Evolutionary conservation across 2,888 invertebrate genomes (phyloP).

Genomic region (Melinaea menophilus): DNA sequence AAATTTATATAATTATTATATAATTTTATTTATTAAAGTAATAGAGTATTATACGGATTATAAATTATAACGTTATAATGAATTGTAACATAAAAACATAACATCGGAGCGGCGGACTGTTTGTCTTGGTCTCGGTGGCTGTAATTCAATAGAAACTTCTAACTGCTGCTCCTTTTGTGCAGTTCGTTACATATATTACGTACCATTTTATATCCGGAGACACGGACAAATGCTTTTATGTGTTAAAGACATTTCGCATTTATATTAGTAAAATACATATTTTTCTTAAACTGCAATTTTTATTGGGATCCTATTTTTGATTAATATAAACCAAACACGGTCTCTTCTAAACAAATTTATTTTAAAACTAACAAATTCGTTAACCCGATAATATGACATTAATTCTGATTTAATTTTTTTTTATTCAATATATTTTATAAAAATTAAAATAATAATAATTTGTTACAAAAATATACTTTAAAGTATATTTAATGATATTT

Average conservation of each 20-base stretch:
- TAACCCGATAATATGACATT: not conserved
- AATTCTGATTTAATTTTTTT: not conserved
- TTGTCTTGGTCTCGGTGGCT: constrained; percentile 48
- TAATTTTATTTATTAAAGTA: too few relatives aligned
- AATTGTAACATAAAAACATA: constrained; percentile 7
- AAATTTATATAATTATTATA: too few relatives aligned
- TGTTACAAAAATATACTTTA: too few relatives aligned
- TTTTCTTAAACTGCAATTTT: too few relatives aligned
- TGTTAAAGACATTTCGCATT: too few relatives aligned
- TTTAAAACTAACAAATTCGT: not conserved
- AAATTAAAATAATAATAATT: not conserved
- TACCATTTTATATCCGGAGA: not conserved
- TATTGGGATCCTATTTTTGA: not conserved
- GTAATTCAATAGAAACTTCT: constrained; percentile 59
- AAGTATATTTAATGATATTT: too few relatives aligned
- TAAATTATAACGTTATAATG: too few relatives aligned
- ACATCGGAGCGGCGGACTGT: constrained; percentile 47
- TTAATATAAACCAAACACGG: not conserved
- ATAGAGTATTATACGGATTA: too few relatives aligned
- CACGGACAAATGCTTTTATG: not conserved
- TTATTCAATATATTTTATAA: not conserved
- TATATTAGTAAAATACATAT: too few relatives aligned
- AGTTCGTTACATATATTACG: constrained; percentile 25
- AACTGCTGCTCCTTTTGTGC: constrained; percentile 36
- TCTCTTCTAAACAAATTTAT: constrained; percentile 2